A percentile compares a stretch with the other conserved stretches of the same genome.
phyloP scores from a whole-genome alignment of 2,113 vertebrate species.

The Halcyon malimbica region DNA sequence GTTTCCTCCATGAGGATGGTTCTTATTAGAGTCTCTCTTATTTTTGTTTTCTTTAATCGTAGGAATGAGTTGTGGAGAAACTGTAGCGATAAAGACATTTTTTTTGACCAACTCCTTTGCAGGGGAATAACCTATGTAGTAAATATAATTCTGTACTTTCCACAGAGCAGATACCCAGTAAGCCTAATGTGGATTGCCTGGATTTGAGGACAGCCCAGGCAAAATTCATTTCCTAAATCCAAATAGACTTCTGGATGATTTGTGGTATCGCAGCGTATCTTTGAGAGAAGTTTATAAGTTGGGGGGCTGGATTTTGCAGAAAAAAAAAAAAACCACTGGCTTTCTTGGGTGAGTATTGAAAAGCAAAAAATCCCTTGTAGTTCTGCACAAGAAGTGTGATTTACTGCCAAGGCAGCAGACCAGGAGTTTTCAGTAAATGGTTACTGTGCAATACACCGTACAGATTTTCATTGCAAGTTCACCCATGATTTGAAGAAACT shows the following conservation, averaged over 20 bases:
- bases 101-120: neutral
- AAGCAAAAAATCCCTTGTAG: neutral
- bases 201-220: neutral
- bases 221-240: slow-evolving; percentile 59
- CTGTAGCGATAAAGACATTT: neutral
- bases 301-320: neutral
- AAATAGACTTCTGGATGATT: neutral
- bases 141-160: neutral
- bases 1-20: neutral
- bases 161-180: neutral
- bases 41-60: neutral
- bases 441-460: neutral
- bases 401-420: neutral
- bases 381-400: neutral
- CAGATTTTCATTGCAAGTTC: neutral
- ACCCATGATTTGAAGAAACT: neutral
- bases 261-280: neutral
- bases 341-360: neutral
- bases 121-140: neutral
- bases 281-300: slow-evolving; percentile 3
- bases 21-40: neutral
- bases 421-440: neutral
- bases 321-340: neutral
- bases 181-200: slow-evolving; percentile 4
- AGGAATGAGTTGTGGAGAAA: neutral